These are phyloP conservation scores for Drosophila truncata DNA, from an alignment of 1,140 invertebrate species.

Conservation along the genomic window DNA sequence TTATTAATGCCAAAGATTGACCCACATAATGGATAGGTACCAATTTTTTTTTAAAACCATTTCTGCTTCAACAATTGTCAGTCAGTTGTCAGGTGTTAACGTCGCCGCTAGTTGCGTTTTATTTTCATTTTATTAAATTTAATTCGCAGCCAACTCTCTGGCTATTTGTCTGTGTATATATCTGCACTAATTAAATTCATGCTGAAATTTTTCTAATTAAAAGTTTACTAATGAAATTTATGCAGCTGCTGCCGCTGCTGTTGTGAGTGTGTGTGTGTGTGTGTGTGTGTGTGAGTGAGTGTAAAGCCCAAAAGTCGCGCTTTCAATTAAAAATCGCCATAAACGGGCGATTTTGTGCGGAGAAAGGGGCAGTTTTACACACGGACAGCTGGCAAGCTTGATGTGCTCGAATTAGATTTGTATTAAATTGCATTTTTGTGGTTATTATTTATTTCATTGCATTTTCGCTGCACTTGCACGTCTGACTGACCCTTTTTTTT, in stretches of 20 bases:
- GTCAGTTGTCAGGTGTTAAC: slow-evolving; percentile 57
- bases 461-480: slow-evolving; percentile 37
- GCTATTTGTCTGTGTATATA: slow-evolving; percentile 39
- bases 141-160: slow-evolving; percentile 31
- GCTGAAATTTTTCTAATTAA: slow-evolving; percentile 74
- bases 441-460: slow-evolving; percentile 62
- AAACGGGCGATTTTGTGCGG: slow-evolving; percentile 19
- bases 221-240: slow-evolving; percentile 77
- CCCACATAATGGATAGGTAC: not conserved
- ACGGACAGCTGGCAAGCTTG: slow-evolving; percentile 42
- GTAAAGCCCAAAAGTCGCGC: slow-evolving; percentile 70
- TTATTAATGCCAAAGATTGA: not conserved
- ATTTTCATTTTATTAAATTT: slow-evolving; percentile 59
- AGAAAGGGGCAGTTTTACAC: slow-evolving; percentile 23
- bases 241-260: slow-evolving; percentile 59
- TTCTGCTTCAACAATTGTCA: slow-evolving; percentile 35
- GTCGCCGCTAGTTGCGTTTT: slow-evolving; percentile 26
- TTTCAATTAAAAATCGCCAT: slow-evolving; percentile 74
- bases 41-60: not conserved
- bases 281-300: slow-evolving; percentile 9
- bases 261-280: not conserved
- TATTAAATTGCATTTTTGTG: slow-evolving; percentile 73
- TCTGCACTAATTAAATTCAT: slow-evolving; percentile 74
- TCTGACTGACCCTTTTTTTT: slow-evolving; percentile 6
- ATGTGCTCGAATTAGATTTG: slow-evolving; percentile 63